Evolutionary conservation across 2,797 vertebrate genomes (phyloP).

Genomic region (Pygocentrus nattereri): DNA sequence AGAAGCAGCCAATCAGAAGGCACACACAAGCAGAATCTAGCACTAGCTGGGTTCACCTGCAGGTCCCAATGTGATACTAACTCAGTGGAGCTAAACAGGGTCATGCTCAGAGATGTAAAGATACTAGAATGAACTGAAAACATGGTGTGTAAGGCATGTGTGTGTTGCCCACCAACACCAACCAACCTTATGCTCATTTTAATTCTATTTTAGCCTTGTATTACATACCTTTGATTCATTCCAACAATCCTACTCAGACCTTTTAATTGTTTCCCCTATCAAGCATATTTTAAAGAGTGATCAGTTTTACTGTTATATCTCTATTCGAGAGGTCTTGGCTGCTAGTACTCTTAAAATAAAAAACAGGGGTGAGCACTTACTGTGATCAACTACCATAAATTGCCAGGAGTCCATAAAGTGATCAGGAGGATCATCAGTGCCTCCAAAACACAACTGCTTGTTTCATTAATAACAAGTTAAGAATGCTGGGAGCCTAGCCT

Average conservation of each 20-base stretch:
- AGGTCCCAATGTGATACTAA: slow-evolving; percentile 24
- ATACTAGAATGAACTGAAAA: background rate
- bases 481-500: too few relatives aligned
- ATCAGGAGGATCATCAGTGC: too few relatives aligned
- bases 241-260: too few relatives aligned
- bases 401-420: too few relatives aligned
- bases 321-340: too few relatives aligned
- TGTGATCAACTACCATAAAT: background rate
- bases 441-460: background rate
- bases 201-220: background rate
- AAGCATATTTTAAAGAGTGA: background rate
- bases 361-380: background rate
- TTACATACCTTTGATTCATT: background rate
- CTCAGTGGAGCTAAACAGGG: background rate
- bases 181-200: background rate
- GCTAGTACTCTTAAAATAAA: background rate
- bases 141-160: background rate
- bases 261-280: too few relatives aligned
- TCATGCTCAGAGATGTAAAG: background rate
- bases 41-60: slow-evolving; percentile 53
- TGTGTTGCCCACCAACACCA: background rate
- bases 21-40: slow-evolving; percentile 37
- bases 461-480: background rate
- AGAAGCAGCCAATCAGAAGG: slow-evolving; percentile 56
- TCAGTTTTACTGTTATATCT: background rate